Conservation (phyloP, 2,888 invertebrate species). For the Drosophila koepferae region DNA sequence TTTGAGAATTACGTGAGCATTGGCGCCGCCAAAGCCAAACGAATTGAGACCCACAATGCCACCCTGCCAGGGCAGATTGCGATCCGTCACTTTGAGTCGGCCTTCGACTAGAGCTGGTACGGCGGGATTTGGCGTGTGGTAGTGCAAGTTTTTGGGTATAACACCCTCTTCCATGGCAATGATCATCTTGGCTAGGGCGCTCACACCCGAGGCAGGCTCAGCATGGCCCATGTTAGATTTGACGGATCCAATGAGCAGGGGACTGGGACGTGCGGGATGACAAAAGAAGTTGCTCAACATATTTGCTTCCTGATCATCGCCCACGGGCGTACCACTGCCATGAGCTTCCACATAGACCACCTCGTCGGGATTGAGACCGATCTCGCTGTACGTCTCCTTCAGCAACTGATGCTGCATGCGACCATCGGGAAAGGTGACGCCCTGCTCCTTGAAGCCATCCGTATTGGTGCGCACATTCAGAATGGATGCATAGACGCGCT, state of each 20-base stretch:
- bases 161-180: constrained; percentile 96
- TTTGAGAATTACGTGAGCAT: constrained; percentile 94
- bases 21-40: constrained; percentile 99
- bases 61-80: constrained; percentile 93
- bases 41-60: constrained; percentile 97
- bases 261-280: constrained; percentile 89
- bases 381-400: constrained; percentile 94
- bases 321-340: constrained; percentile 98
- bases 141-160: constrained; percentile 97
- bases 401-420: constrained; percentile 92
- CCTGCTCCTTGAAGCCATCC: constrained; percentile 96
- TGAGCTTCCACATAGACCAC: constrained; percentile 98
- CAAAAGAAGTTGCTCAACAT: constrained; percentile 96
- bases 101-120: constrained; percentile 96
- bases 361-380: constrained; percentile 91
- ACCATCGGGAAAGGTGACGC: constrained; percentile 94
- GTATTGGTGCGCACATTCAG: constrained; percentile 96
- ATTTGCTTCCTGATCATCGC: constrained; percentile 99
- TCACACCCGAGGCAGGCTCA: constrained; percentile 96
- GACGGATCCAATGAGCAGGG: constrained; percentile 97
- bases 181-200: constrained; percentile 96
- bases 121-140: constrained; percentile 92
- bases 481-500: constrained; percentile 93
- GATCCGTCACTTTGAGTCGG: constrained; percentile 94
- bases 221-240: constrained; percentile 99